A percentile compares a stretch with the other conserved stretches of the same genome.
phyloP scores from a whole-genome alignment of 1,140 invertebrate species.

The Drosophila parabipectinata region DNA sequence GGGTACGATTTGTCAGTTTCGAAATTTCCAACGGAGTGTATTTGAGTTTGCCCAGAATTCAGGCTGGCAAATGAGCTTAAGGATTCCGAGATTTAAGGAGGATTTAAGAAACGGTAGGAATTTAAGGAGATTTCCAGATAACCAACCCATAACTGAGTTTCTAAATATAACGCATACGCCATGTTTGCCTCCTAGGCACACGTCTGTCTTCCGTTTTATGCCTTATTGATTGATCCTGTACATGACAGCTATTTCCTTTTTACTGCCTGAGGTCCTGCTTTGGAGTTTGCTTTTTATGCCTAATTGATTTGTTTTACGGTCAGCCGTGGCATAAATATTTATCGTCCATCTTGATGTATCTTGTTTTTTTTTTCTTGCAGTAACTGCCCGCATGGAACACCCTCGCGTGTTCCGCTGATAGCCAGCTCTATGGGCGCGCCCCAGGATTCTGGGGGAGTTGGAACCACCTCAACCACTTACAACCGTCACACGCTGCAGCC shows the following conservation, averaged over 20 bases:
- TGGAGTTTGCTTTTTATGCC: conserved; percentile 54
- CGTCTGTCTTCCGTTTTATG: conserved; percentile 46
- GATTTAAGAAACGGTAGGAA: too few species aligned
- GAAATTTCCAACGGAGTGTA: not conserved
- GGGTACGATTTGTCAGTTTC: conserved; percentile 4
- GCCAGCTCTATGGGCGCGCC: conserved; percentile 72
- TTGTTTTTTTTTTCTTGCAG: conserved; percentile 27
- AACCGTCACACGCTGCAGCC: conserved; percentile 73
- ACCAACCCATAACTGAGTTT: too few species aligned
- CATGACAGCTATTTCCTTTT: conserved; percentile 39
- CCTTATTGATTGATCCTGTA: conserved; percentile 60
- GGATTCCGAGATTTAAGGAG: not conserved
- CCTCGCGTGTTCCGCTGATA: conserved; percentile 89
- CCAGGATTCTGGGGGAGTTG: conserved; percentile 48
- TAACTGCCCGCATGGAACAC: conserved; percentile 89
- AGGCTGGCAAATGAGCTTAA: not conserved
- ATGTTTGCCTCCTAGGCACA: conserved; percentile 6
- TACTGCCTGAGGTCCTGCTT: conserved; percentile 35
- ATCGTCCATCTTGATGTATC: conserved; percentile 36
- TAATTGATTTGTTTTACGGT: conserved; percentile 74
- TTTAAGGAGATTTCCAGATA: too few species aligned
- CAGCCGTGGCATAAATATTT: conserved; percentile 59
- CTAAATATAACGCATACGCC: conserved; percentile 38
- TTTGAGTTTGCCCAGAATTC: too few species aligned
- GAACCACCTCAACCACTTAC: conserved; percentile 59